A percentile compares a stretch with the other conserved stretches of the same genome.
Evolutionary conservation across 2,797 vertebrate species (phyloP).

Genomic region (Fringilla coelebs): DNA sequence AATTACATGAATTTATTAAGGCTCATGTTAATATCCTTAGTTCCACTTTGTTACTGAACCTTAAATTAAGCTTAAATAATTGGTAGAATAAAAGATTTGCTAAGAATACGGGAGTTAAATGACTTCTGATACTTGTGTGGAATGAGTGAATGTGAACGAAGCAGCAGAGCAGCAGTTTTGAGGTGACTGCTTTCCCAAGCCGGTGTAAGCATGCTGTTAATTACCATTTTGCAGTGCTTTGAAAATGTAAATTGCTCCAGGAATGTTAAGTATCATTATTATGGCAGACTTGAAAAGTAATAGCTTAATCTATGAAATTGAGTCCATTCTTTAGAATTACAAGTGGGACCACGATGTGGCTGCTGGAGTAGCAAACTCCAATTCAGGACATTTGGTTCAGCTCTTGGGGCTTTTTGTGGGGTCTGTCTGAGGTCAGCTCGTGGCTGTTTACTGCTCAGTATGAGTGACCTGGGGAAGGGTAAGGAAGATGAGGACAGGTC

Average conservation of each 20-base stretch:
- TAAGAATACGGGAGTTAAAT: background rate
- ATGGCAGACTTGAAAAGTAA: constrained; percentile 13
- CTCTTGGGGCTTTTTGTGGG: background rate
- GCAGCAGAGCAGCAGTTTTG: background rate
- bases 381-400: background rate
- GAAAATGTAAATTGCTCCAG: constrained; percentile 32
- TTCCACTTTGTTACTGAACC: background rate
- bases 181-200: constrained; percentile 1
- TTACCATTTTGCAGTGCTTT: constrained; percentile 38
- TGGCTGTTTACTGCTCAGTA: background rate
- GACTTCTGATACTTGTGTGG: background rate
- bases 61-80: constrained; percentile 1
- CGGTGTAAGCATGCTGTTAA: constrained; percentile 9
- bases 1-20: background rate
- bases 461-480: background rate
- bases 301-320: constrained; percentile 13
- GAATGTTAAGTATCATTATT: constrained; percentile 32
- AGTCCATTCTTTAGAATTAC: background rate
- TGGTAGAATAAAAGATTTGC: background rate
- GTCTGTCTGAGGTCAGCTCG: background rate
- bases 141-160: background rate
- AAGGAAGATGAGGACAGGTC: background rate
- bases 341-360: background rate
- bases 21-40: background rate
- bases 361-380: background rate